A percentile compares a stretch with the other conserved stretches of the same genome.
Evolutionary conservation across 2,113 vertebrate species (phyloP).

Genomic region (Tiliqua scincoides): DNA sequence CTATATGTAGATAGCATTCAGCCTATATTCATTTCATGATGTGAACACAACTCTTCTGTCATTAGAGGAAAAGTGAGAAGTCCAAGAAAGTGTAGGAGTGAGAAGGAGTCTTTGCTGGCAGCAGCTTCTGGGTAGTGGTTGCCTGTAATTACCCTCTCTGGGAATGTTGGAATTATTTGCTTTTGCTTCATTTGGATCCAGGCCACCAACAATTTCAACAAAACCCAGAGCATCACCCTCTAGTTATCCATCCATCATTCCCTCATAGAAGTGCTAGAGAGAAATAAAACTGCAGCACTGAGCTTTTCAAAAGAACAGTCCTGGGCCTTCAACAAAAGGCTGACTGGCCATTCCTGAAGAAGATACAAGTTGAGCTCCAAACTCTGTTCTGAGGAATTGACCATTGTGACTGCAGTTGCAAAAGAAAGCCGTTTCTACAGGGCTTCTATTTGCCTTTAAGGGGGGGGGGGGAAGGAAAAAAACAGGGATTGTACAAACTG

Average conservation of each 20-base stretch:
- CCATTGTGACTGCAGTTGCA: constrained; percentile 46
- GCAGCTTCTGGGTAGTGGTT: constrained; percentile 44
- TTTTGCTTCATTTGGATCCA: constrained; percentile 64
- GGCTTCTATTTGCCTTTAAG: constrained; percentile 55
- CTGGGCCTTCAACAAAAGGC: constrained; percentile 51
- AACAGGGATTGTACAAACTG: constrained; percentile 47
- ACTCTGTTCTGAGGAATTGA: constrained; percentile 41
- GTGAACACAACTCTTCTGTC: constrained; percentile 18
- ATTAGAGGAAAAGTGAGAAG: constrained; percentile 34
- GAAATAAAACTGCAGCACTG: constrained; percentile 49
- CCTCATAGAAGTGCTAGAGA: constrained; percentile 38
- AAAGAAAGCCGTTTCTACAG: constrained; percentile 25
- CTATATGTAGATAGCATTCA: not conserved
- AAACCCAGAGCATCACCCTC: constrained; percentile 23
- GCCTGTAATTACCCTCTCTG: constrained; percentile 57
- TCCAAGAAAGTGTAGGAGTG: constrained; percentile 39
- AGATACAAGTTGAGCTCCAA: constrained; percentile 54
- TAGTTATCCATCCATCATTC: constrained; percentile 43
- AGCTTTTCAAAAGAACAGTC: constrained; percentile 54
- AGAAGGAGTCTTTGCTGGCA: constrained; percentile 57
- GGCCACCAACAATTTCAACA: constrained; percentile 36
- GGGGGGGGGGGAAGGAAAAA: too few relatives aligned
- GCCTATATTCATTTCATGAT: constrained; percentile 35
- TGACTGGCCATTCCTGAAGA: constrained; percentile 58
- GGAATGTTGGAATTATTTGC: constrained; percentile 62